Evolutionary conservation across 2,113 vertebrate genomes (phyloP).

Genomic region (Galemys pyrenaicus): DNA sequence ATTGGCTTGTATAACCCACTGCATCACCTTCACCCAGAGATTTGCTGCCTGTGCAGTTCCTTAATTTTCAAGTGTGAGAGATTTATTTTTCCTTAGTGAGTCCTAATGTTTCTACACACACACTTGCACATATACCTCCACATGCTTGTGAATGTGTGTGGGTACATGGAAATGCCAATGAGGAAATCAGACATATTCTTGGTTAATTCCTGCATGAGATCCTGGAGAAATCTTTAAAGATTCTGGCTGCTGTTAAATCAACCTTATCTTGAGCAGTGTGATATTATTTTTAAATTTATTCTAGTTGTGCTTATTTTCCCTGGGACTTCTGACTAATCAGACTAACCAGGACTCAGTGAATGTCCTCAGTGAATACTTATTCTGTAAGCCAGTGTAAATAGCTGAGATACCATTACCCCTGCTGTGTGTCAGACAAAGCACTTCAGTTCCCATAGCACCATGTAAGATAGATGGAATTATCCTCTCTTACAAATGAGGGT

Average conservation of each 20-base stretch:
- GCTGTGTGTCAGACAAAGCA: neutral
- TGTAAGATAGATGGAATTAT: neutral
- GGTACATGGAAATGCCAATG: neutral
- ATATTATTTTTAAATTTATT: constrained; percentile 5
- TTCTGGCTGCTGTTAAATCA: neutral
- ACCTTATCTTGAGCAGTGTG: neutral
- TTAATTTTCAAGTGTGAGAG: constrained; percentile 79
- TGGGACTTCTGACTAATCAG: neutral
- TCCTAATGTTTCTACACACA: constrained; percentile 24
- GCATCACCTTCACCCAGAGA: constrained; percentile 63
- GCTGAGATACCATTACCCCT: neutral
- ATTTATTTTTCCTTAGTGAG: constrained; percentile 75
- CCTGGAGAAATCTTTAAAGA: constrained; percentile 28
- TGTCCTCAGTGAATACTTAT: constrained; percentile 16
- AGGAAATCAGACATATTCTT: constrained; percentile 19
- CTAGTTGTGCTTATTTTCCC: constrained; percentile 21
- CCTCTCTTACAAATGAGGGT: neutral
- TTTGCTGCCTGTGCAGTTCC: constrained; percentile 72
- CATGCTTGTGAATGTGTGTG: neutral
- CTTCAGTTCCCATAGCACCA: neutral
- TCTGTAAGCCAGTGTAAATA: neutral
- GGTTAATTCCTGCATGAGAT: neutral
- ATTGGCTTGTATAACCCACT: constrained; percentile 64
- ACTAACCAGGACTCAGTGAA: neutral
- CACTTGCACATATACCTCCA: neutral